These are phyloP conservation scores for Pseudoips prasinana DNA, from an alignment of 2,888 invertebrate genomes.

Conservation along the genomic window DNA sequence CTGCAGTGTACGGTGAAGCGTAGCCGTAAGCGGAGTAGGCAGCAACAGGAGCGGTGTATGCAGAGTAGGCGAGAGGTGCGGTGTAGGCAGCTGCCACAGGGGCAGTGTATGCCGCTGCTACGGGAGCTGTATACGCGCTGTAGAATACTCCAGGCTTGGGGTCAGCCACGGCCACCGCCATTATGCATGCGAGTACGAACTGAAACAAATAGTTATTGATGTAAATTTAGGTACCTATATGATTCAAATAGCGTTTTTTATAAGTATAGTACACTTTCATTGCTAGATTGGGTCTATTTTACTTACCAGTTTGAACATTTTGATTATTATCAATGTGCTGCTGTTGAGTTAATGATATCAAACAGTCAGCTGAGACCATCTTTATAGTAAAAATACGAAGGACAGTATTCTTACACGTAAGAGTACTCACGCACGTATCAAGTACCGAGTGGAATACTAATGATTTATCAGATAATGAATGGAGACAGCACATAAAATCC, in stretches of 20 bases:
- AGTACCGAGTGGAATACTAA: too few species aligned
- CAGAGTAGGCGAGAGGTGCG: conserved; percentile 42
- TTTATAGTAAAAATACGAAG: conserved; percentile 53
- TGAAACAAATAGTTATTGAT: too few species aligned
- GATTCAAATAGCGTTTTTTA: too few species aligned
- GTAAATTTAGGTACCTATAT: too few species aligned
- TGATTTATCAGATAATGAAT: too few species aligned
- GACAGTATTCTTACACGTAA: too few species aligned
- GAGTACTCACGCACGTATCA: too few species aligned
- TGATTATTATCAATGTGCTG: conserved; percentile 34
- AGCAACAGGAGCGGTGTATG: conserved; percentile 29
- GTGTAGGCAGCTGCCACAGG: conserved; percentile 50
- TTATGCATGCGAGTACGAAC: conserved; percentile 70
- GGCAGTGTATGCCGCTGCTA: conserved; percentile 53
- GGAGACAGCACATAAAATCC: too few species aligned
- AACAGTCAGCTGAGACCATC: conserved; percentile 15
- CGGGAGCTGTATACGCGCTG: conserved; percentile 47
- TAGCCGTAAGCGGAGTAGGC: conserved; percentile 49
- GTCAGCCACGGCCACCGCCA: conserved; percentile 63
- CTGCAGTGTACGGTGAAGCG: conserved; percentile 38
- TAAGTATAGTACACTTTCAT: too few species aligned
- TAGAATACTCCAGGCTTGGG: conserved; percentile 58
- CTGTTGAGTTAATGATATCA: conserved; percentile 42
- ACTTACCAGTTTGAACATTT: conserved; percentile 56
- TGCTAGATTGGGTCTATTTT: too few species aligned